phyloP scores from a whole-genome alignment of 2,888 invertebrate genomes.

The Trachelus stipa region DNA sequence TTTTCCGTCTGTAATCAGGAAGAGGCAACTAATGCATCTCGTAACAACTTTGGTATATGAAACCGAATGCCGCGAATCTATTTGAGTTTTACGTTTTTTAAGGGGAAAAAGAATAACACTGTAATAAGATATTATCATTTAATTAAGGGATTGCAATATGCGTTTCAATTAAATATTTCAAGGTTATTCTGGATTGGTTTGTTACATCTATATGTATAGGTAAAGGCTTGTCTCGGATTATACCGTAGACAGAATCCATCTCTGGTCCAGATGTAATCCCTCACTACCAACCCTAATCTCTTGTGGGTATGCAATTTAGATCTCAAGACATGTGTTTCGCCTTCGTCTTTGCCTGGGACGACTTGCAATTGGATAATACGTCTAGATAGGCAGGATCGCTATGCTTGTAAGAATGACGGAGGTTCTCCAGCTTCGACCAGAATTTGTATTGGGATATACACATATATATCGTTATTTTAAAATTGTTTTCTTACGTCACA shows the following conservation, averaged over 20 bases:
- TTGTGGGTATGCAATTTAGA: constrained; percentile 39
- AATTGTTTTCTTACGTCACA: background rate
- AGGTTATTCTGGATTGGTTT: background rate
- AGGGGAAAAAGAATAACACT: background rate
- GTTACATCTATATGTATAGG: background rate
- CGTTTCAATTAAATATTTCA: background rate
- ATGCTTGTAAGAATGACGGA: background rate
- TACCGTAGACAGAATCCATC: background rate
- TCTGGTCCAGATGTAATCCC: constrained; percentile 43
- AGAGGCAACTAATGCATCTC: background rate
- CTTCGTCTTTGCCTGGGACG: constrained; percentile 39
- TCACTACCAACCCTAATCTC: constrained; percentile 38
- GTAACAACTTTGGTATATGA: background rate
- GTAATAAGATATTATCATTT: background rate
- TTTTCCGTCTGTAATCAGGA: background rate
- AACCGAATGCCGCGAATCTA: background rate
- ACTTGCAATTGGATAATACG: constrained; percentile 35
- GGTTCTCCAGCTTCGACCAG: background rate
- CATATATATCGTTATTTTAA: background rate
- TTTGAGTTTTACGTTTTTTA: background rate
- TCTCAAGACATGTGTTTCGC: constrained; percentile 42
- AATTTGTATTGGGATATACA: background rate
- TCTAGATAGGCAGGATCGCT: background rate
- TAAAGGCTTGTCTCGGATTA: background rate
- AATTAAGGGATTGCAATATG: background rate